Base-by-base conservation (phyloP, 1,140 invertebrate species). In the Eueides isabella region DNA sequence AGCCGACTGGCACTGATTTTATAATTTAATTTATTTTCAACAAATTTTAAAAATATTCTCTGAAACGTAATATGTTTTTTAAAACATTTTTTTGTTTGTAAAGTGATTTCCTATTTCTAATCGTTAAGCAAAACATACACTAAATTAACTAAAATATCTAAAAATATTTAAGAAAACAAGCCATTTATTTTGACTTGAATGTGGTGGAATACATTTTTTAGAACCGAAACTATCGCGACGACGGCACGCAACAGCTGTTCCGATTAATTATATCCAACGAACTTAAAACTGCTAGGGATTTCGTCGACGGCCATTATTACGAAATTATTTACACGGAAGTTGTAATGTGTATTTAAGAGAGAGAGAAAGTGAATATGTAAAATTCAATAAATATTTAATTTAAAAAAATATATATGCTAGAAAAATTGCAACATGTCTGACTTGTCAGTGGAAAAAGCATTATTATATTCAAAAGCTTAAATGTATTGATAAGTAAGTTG, bases 191-290 rank as follows among this genome's bases (percentile, higher is more conserved):
- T 61, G 62, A 79, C 74, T 75, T 76, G 68, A 61, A 65, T 79
- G 63, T 71, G 63, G 48, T 65, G 41, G 48, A 69, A 72, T 77
- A 69, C 70, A 63, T 70, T 70, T 69, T 70, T 67, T 35, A 66
- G 80, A 66, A 73, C 70, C 68, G 68, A 78, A 74, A 80, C 75
- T 69, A 75, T 75, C 72, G 63, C 69, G 67, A 38, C 41, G 75
- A 80, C 72, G 72, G 72, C 76, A 76, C 71, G 76, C 79, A 78
- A 84, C 87, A 89, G 87, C 87, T 88, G 86, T 79, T 79, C 74
- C 71, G 80, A 86, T 86, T 88, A 88, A 85, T 86, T 87, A 78
- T 78, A 78, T 87, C 80, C 80, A 78, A 79, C 80, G 70, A 84
- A 81, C 78, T 83, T 81, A 61, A 84, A 84, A 83, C 84, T 80